These are phyloP conservation scores for Drosophila pallidifrons DNA, from an alignment of 1,140 invertebrate genomes.

Conservation along the genomic window DNA sequence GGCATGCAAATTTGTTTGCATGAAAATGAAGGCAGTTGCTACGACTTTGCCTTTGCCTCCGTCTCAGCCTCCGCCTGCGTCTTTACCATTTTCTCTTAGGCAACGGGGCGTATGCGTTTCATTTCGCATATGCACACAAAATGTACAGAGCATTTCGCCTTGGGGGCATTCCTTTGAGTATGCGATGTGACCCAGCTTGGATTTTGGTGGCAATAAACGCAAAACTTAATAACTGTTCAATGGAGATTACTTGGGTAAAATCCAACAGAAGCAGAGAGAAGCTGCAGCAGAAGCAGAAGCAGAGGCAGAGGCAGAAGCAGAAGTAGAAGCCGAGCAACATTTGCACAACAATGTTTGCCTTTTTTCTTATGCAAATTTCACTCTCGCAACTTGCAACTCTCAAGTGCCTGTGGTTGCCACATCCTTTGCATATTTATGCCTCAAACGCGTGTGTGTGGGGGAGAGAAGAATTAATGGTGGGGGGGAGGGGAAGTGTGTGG, in stretches of 20 bases:
- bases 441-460: neutral
- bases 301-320: too few species aligned
- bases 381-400: constrained; percentile 19
- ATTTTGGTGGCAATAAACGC: constrained; percentile 51
- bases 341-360: constrained; percentile 51
- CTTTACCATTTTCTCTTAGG: constrained; percentile 28
- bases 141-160: constrained; percentile 20
- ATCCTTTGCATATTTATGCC: constrained; percentile 44
- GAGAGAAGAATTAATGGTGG: constrained; percentile 4
- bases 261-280: neutral
- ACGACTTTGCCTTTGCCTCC: neutral
- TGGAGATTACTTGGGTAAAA: constrained; percentile 64
- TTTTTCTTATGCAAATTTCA: constrained; percentile 49
- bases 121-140: constrained; percentile 74
- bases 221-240: constrained; percentile 78
- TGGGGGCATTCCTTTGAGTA: constrained; percentile 8
- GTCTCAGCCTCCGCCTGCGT: neutral
- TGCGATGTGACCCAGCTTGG: constrained; percentile 8
- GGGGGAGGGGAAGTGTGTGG: neutral
- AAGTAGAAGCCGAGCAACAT: neutral
- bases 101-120: constrained; percentile 68
- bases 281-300: neutral
- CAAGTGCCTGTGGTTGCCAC: constrained; percentile 40
- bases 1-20: constrained; percentile 78
- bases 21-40: constrained; percentile 71